Evolutionary conservation across 2,797 vertebrate species (phyloP), one percentile per base, ranked within the genome.

Genomic region (Petrocephalus schoutedeni): DNA sequence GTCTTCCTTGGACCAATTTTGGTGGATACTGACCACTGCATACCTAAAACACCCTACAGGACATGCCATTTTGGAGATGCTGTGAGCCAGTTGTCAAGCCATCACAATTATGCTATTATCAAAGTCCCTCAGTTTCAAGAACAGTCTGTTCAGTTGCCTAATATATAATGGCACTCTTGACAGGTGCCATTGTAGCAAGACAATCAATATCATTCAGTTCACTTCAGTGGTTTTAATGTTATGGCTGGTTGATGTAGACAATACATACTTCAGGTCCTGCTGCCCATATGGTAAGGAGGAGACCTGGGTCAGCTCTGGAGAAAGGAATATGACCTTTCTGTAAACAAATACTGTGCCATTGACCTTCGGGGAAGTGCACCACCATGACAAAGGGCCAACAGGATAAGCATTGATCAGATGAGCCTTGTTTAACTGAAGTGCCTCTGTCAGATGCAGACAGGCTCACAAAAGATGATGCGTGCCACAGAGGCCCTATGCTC

Each of bases 321-420:
- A 82, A 57, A 61, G 32, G 86, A 71, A 82, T 87, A 21, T 86
- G 64, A 41, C 71, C 84, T 86, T 86, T 86, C 84, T n/a, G 41
- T 67, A 32, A 32, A 10, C 23, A 67, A 67, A 67, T 67, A 67
- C 12, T 67, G 61, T 67, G 61, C 23, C 61, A 28, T 67, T 67
- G 36, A 49, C 82, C 23, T 89, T 87, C 77, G 85, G 80, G 86
- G 86, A 74, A 87, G 61, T 74, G 53, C 53, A 58, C 57, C 23
- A 57, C 80, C 21, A 23, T 57, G 88, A 86, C 86, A 77, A 80
- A 85, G 85, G 85, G 74, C 86, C 56, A 87, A 87, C 85, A 74
- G 61, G 36, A 12, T 8, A 51, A 85, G 51, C 80, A 89, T 89
- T 86, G 88, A 89, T 89, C 88, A 59, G 88, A 59, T 87, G 56